Evolutionary conservation across 2,797 vertebrate genomes (phyloP).

Genomic region (Poecilia gillii): DNA sequence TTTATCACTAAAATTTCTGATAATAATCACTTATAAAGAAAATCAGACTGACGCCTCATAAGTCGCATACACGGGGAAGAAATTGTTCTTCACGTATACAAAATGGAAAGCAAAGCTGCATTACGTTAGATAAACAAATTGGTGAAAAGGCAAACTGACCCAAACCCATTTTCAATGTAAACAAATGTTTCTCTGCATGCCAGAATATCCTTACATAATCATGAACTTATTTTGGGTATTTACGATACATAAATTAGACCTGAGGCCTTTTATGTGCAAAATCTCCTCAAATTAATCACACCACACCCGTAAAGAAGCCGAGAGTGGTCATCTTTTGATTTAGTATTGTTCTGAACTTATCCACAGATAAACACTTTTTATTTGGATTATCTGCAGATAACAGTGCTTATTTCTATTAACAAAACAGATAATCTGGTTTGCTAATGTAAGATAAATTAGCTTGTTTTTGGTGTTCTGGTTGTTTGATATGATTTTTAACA

Average conservation of each 20-base stretch:
- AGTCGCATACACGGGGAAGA: background rate
- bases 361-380: background rate
- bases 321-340: background rate
- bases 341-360: background rate
- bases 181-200: slow-evolving; percentile 61
- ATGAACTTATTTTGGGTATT: slow-evolving; percentile 4
- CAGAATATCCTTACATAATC: slow-evolving; percentile 36
- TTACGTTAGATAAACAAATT: background rate
- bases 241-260: too few species aligned
- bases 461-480: background rate
- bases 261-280: slow-evolving; percentile 6
- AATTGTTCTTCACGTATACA: background rate
- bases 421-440: background rate
- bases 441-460: background rate
- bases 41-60: background rate
- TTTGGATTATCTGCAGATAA: background rate
- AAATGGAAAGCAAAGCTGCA: background rate
- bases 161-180: slow-evolving; percentile 22
- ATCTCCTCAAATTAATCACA: slow-evolving; percentile 55
- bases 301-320: slow-evolving; percentile 33
- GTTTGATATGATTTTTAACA: background rate
- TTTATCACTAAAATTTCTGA: background rate
- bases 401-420: background rate
- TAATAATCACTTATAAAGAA: background rate
- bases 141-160: background rate